Base-by-base conservation (phyloP, 1,140 invertebrate species). In the Drosophila nebulosa region DNA sequence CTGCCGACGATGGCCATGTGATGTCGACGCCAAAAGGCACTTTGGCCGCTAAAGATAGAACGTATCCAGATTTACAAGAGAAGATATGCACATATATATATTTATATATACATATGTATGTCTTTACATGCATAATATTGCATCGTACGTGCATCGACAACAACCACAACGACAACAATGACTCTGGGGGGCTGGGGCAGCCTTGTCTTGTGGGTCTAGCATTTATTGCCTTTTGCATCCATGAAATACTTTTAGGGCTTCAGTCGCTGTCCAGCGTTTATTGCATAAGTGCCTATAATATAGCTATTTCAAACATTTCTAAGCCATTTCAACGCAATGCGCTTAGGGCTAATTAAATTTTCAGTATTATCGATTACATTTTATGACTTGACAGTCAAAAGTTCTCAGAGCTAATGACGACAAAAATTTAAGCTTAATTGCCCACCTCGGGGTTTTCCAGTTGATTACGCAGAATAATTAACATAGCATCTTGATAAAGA, bases 291-390 rank as follows among this genome's bases (percentile, higher is more conserved):
- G 53, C 21, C 59, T 24, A 70, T 36, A 74, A 57, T 83, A 64
- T 67, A 70, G 67, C 51, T 65, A 57, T 70, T 63, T 63, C 18
- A 42, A 52, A 65, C 52, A 67, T 57, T 69, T 66, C 57, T 68
- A 78, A 71, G 68, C 65, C 62, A 66, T 74, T 74, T 74, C 57
- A 66, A 63, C 63, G 51, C 71, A 79, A 74, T 35, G 76, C 73
- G 59, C 73, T 84, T 84, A 79, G 64, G 61, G 64, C 83, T 85
- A 85, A 85, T 85, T 85, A 69, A 86, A 74, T 85, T 86, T 77
- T 78, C 73, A 66, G 65, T 65, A 63, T 62, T 71, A 85, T 88
- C 63, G 78, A 86, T 85, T 74, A 64, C 46, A 63, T 46, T 62
- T 69, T 63, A 69, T 62, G 73, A 61, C 60, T 69, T 30, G 63